Conservation (phyloP, 2,888 invertebrate genomes). For the Tolmerus cingulatus region DNA sequence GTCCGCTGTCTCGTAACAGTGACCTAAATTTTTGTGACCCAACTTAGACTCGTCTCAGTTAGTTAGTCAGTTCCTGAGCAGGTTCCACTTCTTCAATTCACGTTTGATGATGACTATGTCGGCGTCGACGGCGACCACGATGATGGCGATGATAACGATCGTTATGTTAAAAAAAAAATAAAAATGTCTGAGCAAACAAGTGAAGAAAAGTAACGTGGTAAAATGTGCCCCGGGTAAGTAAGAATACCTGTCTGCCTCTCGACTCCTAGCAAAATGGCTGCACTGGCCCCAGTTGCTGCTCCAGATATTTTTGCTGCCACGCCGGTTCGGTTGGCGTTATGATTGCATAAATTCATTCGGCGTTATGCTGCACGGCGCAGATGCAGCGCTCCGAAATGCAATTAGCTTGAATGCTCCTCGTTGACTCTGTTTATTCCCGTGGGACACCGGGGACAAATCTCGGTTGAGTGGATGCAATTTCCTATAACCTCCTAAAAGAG, state of each 20-base stretch:
- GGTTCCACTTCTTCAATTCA: constrained; percentile 20
- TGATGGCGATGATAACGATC: neutral
- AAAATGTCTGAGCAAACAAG: neutral
- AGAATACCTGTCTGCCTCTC: neutral
- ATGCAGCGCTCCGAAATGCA: neutral
- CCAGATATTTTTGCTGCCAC: constrained; percentile 7
- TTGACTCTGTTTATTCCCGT: neutral
- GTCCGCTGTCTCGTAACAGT: constrained; percentile 44
- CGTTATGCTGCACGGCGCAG: neutral
- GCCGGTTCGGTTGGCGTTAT: constrained; percentile 16
- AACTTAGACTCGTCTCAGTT: constrained; percentile 4
- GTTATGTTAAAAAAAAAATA: neutral
- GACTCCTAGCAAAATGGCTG: neutral
- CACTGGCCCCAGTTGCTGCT: neutral
- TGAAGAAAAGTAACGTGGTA: constrained; percentile 20
- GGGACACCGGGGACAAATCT: neutral
- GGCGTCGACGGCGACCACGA: neutral
- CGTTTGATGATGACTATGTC: neutral
- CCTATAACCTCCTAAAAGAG: neutral
- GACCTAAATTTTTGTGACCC: constrained; percentile 40
- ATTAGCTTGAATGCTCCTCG: neutral
- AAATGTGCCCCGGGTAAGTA: neutral
- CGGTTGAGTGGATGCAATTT: neutral
- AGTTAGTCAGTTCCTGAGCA: constrained; percentile 1
- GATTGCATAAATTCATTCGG: constrained; percentile 14